A percentile compares a stretch with the other conserved stretches of the same genome.
phyloP scores from a whole-genome alignment of 2,888 invertebrate species.

The Tanaodytes sp. region DNA sequence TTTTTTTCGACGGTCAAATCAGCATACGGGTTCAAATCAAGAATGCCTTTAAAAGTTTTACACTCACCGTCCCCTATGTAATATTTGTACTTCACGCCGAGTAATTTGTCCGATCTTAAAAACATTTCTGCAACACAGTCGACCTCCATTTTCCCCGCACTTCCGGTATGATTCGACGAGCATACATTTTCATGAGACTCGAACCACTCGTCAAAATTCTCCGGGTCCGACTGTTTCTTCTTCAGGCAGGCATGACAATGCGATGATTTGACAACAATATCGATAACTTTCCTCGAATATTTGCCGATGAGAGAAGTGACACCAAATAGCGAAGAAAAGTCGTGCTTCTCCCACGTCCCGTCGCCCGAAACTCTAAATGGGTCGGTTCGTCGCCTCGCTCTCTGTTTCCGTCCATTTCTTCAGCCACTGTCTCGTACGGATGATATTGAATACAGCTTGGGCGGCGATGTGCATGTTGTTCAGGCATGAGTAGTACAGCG shows the following conservation, averaged over 20 bases:
- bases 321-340: constrained; percentile 8
- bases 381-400: constrained; percentile 9
- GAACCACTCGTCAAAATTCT: constrained; percentile 8
- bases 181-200: constrained; percentile 7
- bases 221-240: constrained; percentile 7
- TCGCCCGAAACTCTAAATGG: constrained; percentile 9
- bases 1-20: constrained; percentile 4
- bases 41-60: constrained; percentile 16
- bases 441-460: constrained; percentile 10
- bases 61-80: constrained; percentile 9
- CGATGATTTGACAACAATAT: neutral
- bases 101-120: constrained; percentile 7
- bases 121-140: constrained; percentile 14
- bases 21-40: constrained; percentile 7
- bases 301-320: constrained; percentile 12
- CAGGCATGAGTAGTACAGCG: neutral
- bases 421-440: constrained; percentile 13
- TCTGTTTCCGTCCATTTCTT: constrained; percentile 13
- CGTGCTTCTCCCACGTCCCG: constrained; percentile 17
- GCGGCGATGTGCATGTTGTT: constrained; percentile 2
- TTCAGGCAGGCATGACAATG: neutral
- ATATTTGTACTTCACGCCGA: constrained; percentile 5
- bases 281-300: constrained; percentile 9
- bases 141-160: constrained; percentile 9
- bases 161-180: constrained; percentile 8